Evolutionary conservation across 2,797 vertebrate species (phyloP), one percentile per base, ranked within the genome.

Genomic region (Sebastes trivittatus): DNA sequence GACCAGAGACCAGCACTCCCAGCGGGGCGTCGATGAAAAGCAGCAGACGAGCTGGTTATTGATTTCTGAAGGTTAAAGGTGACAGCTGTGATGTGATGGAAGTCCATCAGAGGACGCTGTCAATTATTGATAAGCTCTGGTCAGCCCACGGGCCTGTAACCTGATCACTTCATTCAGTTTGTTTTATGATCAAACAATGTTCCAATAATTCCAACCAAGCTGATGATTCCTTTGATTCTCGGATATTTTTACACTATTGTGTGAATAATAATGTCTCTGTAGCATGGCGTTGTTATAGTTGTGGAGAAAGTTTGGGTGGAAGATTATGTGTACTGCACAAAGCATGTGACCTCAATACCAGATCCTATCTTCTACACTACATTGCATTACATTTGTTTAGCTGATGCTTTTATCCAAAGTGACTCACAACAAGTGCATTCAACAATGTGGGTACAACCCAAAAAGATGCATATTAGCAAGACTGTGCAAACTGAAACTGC

Each of bases 11-110:
- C 78, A 7, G 23, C 61, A 0, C 2, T 72, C 69, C 55, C 77
- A 29, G 27, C 2, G 14, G 27, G 32, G 30, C 6, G 20, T 1
- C 23, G 1, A 23, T 32, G 3, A 62, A 38, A 78, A 11, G 70
- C 30, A 18, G 56, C 71, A 62, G 27, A 58, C 29, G 32, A 69
- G 32, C 59, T 16, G 27, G 5, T 63, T 65, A 68, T 73, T 49
- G 80, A 82, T 68, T 29, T 36, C 49, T 69, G 49, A 6, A 38
- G 59, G 70, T 69, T 34, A 30, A 63, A 63, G 75, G 63, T 56
- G 25, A 34, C 32, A 29, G 49, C 66, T 34, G 46, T 27, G 64
- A 25, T n/a, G n/a, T 34, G 67, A 32, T 16, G 27, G 75, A 58
- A n/a, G 52, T 67, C 77, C 46, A 34, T 74, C 56, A n/a, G 42